Evolutionary conservation across 2,113 vertebrate species (phyloP).

Genomic region (Austrofundulus limnaeus): DNA sequence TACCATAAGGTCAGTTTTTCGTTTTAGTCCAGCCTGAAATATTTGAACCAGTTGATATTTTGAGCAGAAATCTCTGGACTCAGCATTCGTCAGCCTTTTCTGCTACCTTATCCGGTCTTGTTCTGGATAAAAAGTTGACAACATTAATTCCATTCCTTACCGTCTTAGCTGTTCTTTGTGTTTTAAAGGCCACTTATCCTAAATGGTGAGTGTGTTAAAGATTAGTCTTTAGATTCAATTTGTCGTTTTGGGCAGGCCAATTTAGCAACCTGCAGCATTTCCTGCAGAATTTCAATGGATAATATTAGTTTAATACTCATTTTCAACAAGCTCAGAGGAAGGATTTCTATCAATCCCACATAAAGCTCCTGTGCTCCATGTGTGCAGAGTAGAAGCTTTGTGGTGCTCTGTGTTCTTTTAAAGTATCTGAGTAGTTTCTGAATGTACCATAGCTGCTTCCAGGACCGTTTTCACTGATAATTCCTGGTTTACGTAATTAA

Average conservation of each 20-base stretch:
- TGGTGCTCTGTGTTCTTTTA: too few species aligned
- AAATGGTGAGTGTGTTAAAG: background rate
- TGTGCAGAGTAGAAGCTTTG: background rate
- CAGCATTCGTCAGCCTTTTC: background rate
- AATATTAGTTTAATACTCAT: background rate
- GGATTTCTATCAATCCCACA: constrained; percentile 29
- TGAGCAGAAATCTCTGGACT: background rate
- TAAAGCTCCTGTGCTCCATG: constrained; percentile 22
- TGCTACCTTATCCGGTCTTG: background rate
- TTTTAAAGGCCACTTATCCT: background rate
- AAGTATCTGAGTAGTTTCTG: too few species aligned
- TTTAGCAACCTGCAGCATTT: background rate
- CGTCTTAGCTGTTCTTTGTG: background rate
- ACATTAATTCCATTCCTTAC: background rate
- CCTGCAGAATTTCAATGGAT: background rate
- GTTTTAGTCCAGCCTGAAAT: background rate
- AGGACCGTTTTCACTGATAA: too few species aligned
- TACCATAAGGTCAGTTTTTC: background rate
- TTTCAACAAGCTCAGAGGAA: constrained; percentile 6
- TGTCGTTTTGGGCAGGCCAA: background rate
- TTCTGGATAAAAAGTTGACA: background rate
- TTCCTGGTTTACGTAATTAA: too few species aligned
- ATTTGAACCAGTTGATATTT: background rate
- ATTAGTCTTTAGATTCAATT: background rate
- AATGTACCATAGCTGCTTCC: too few species aligned